Evolutionary conservation across 2,797 vertebrate genomes (phyloP), one percentile per base, ranked within the genome.

Genomic region (Darevskia mixta): DNA sequence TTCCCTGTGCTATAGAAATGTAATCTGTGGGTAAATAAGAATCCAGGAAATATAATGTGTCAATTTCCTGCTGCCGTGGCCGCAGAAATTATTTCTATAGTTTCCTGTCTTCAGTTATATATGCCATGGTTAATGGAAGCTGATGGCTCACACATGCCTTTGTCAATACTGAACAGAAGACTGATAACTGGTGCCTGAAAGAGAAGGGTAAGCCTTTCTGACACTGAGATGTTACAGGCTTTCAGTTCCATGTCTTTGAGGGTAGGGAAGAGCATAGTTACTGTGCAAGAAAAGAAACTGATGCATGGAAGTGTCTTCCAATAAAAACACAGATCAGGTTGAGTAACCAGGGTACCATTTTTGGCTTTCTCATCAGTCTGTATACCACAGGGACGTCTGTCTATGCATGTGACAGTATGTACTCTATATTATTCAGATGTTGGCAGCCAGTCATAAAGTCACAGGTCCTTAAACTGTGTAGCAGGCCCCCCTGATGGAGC

Each of bases 41-140:
- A 11, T 27, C 75, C 41, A 64, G 82, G 86, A 82, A 49, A n/a
- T 4, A 38, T 85, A 80, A 8, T 67, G 25, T 91, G 89, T 32
- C 71, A 89, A 43, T 76, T 85, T 41, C 77, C 43, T n/a, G 78
- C 82, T 45, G 84, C 90, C 85, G 79, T 49, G 0, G 17, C 23
- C 83, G 27, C 79, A 9, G 27, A 58, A 73, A 86, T 64, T 80
- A 38, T 80, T 80, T 38, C 55, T 35, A 29, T 29, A 13, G 18
- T 25, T 58, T 79, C 18, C 49, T 55, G 64, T 38, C 17, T 78
- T 88, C 35, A 71, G 35, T 41, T 83, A 41, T 27, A 25, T 79
- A 43, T 78, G 29, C 29, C n/a, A 58, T 27, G 27, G 13, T 49
- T 35, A 83, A 11, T 55, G 11, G 15, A 25, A 69, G 8, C 64